Evolutionary conservation across 2,797 vertebrate species (phyloP), one percentile per base, ranked within the genome.

Genomic region (Sparidentex hasta): DNA sequence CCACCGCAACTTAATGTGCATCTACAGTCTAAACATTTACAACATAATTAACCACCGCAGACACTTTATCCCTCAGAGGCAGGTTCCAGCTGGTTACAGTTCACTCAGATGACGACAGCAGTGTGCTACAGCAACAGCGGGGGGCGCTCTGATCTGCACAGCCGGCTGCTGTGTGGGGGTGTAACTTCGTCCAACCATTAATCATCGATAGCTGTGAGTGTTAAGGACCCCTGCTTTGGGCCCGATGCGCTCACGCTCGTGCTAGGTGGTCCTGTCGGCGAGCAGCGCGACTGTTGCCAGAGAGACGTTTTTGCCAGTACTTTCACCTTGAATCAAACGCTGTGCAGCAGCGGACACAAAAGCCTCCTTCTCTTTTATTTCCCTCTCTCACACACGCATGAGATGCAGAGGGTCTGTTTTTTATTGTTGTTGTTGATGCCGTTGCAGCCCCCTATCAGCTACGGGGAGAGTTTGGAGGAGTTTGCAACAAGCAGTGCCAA

Each of bases 221-320:
- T 83, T 84, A 78, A 80, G 84, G 86, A 89, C 85, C 87, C 71
- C 71, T 55, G 82, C 85, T 87, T 51, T 23, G 13, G 82, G 80
- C 81, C 80, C 25, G 56, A 81, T 82, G 86, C 43, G 82, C 82
- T 92, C 92, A 83, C 81, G 25, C 79, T 90, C 87, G 9, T 83
- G 71, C 71, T 89, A 69, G 94, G 94, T 94, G 94, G 95, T 95
- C 94, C 91, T 91, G 91, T 92, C 84, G 63, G 74, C 58, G 59
- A 81, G 69, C 6, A 46, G 72, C 11, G 75, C 23, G 20, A 74
- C 80, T 51, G 65, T 51, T 83, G 78, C 84, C 88, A 81, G 83
- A 76, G 46, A 66, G 41, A 55, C 1, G 43, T 71, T 82, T 80
- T 73, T 73, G 82, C 84, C 90, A 91, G 86, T 64, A 85, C 75